Base-by-base conservation (phyloP, 2,113 vertebrate genomes). In the Sebastes schlegelii region DNA sequence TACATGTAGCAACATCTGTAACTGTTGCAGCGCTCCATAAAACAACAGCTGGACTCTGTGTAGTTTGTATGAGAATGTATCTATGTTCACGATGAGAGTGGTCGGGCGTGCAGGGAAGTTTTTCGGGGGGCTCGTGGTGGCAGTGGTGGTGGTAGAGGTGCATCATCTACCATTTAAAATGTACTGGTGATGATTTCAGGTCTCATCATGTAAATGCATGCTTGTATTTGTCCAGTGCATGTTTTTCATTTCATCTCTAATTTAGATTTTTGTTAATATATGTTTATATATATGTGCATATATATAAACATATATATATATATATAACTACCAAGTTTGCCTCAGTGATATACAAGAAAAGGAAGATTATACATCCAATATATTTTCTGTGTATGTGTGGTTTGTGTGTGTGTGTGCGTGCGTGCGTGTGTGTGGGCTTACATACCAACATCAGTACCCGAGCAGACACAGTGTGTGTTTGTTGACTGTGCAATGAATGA, bases 131-230 rank as follows among this genome's bases (percentile, higher is more conserved):
- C 46, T 58, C 5, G 58, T 34, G 69, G 48, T 55, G 82, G 49
- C 42, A 10, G 23, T 21, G 58, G 67, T 16, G 6, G 67, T 55
- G 77, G 83, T 79, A 76, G 80, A 86, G 83, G 68, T 57, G 66
- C 85, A 58, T 84, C 77, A 61, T 88, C 86, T 64, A 69, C 82
- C 82, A 62, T 92, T 88, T 72, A 67, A 79, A 83, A 82, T 75
- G 85, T 91, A 70, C 84, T 83, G 90, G 87, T 83, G 91, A 86
- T 84, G 83, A 90, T 87, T 91, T 92, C 93, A 92, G 92, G 87
- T 91, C 79, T 92, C 93, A 94, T 94, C 91, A 80, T 90, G 92
- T 94, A 93, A 95, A 93, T 95, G 95, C 95, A 96, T 96, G 95
- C 94, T 93, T 76, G 88, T 95, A 88, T 85, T 90, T 57, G 91